Evolutionary conservation across 2,113 vertebrate species (phyloP).

Genomic region (Sebastes fasciatus): DNA sequence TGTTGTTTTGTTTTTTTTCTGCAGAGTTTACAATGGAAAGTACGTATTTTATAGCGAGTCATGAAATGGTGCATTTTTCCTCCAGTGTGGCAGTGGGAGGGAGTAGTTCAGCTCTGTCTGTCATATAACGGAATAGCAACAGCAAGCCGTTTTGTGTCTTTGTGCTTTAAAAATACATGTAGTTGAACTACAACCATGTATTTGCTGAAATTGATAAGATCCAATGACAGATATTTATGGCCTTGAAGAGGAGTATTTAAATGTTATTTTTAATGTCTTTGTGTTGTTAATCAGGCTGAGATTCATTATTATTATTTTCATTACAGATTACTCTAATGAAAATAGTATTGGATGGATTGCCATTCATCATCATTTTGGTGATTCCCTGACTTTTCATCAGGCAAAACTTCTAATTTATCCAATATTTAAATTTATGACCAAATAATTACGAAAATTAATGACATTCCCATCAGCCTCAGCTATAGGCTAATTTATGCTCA

Average conservation of each 20-base stretch:
- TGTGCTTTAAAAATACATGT: background rate
- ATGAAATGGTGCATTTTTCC: conserved; percentile 21
- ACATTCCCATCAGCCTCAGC: background rate
- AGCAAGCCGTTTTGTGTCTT: background rate
- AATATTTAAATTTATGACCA: background rate
- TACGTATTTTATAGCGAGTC: conserved; percentile 11
- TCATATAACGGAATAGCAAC: background rate
- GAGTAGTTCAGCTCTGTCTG: background rate
- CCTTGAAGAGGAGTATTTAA: background rate
- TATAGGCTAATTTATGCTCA: no score
- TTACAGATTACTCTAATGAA: background rate
- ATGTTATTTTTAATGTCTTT: background rate
- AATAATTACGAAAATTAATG: background rate
- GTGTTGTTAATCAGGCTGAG: background rate
- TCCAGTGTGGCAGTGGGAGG: background rate
- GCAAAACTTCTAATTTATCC: background rate
- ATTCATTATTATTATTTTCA: background rate
- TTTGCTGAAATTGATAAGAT: background rate
- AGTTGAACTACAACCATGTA: background rate
- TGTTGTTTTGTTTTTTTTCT: background rate
- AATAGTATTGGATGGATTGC: background rate
- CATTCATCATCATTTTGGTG: background rate
- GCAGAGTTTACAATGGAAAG: conserved; percentile 21
- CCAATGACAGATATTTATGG: background rate
- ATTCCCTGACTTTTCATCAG: background rate